Evolutionary conservation across 2,797 vertebrate species (phyloP).

Genomic region (Pampus argenteus): DNA sequence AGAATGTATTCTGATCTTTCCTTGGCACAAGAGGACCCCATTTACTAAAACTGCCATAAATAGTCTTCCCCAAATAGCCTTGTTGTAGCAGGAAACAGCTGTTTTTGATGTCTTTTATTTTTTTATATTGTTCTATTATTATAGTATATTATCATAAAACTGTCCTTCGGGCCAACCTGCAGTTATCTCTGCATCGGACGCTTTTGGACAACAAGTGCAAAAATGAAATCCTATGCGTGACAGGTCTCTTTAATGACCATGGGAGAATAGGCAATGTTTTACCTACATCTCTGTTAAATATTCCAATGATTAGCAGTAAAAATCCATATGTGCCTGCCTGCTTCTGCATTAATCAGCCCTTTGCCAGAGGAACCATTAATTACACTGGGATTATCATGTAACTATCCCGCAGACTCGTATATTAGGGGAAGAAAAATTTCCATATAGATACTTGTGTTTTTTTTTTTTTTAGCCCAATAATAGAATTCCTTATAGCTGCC

Average conservation of each 20-base stretch:
- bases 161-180: not conserved
- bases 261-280: constrained; percentile 45
- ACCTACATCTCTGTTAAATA: constrained; percentile 50
- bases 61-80: not conserved
- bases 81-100: not conserved
- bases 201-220: not conserved
- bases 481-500: constrained; percentile 73
- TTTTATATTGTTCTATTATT: no score
- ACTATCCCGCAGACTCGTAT: constrained; percentile 49
- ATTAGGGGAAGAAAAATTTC: constrained; percentile 60
- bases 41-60: constrained; percentile 17
- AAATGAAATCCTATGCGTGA: constrained; percentile 1
- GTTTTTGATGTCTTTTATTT: not conserved
- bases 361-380: constrained; percentile 68
- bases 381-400: constrained; percentile 74
- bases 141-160: not conserved
- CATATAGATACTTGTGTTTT: constrained; percentile 72
- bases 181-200: not conserved
- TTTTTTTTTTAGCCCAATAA: constrained; percentile 65
- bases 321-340: constrained; percentile 63
- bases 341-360: constrained; percentile 67
- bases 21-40: constrained; percentile 11
- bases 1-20: not conserved
- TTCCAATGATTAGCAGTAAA: constrained; percentile 56
- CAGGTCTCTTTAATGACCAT: not conserved